A percentile compares a stretch with the other conserved stretches of the same genome.
These are phyloP conservation scores for Hyalella azteca DNA, from an alignment of 2,888 invertebrate species.

Conservation along the genomic window DNA sequence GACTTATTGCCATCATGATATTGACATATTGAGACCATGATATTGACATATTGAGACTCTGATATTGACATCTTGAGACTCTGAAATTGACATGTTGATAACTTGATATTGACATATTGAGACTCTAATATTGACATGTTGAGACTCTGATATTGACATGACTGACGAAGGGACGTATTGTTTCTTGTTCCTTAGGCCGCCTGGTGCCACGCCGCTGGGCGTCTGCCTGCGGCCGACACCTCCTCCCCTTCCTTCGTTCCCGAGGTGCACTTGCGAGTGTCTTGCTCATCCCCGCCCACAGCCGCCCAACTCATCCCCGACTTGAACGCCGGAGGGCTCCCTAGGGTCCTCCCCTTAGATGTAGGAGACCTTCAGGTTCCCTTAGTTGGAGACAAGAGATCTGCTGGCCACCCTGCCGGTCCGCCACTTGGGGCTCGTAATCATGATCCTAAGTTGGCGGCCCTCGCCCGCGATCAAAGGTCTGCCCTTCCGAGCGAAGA, in stretches of 20 bases:
- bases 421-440: background rate
- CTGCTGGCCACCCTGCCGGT: background rate
- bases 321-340: background rate
- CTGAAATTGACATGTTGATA: background rate
- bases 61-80: background rate
- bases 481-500: too few relatives aligned
- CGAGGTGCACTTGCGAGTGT: background rate
- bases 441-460: background rate
- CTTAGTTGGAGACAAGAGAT: too few relatives aligned
- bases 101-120: background rate
- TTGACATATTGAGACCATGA: background rate
- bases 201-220: background rate
- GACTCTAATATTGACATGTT: background rate
- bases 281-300: background rate
- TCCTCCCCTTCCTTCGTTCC: background rate
- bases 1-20: background rate
- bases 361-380: too few relatives aligned
- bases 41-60: background rate
- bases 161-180: slow-evolving; percentile 26
- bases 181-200: slow-evolving; percentile 14
- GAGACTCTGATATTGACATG: too few relatives aligned
- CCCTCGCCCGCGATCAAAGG: background rate
- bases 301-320: background rate
- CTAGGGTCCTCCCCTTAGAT: too few relatives aligned
- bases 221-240: background rate